These are phyloP conservation scores for Drosophila triauraria DNA, from an alignment of 1,140 invertebrate genomes.

Conservation along the genomic window DNA sequence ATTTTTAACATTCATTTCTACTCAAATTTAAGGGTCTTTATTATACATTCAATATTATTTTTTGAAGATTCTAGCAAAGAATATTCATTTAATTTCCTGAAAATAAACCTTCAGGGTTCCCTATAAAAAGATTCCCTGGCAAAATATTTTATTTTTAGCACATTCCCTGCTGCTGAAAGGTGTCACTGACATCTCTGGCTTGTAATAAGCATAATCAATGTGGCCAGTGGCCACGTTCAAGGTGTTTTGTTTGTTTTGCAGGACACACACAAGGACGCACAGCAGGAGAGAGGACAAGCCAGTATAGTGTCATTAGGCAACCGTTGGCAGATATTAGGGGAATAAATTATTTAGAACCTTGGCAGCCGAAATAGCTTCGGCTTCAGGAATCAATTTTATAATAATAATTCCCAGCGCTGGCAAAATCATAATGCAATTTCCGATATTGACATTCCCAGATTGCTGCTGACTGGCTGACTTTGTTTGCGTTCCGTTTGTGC, in stretches of 20 bases:
- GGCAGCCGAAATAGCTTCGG: too few relatives aligned
- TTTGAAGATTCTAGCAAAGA: too few relatives aligned
- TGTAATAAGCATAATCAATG: constrained; percentile 12
- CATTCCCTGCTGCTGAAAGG: constrained; percentile 26
- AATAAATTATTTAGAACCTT: constrained; percentile 67
- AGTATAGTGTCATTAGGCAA: constrained; percentile 57
- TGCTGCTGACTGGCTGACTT: constrained; percentile 39
- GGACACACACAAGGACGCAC: neutral
- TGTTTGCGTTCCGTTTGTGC: constrained; percentile 49
- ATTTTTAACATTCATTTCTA: neutral
- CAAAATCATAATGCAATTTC: constrained; percentile 52
- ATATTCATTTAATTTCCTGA: neutral
- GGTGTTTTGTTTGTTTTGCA: constrained; percentile 39
- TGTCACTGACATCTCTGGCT: constrained; percentile 10
- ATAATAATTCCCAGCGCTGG: constrained; percentile 28
- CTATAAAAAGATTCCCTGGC: neutral
- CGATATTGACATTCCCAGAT: constrained; percentile 54
- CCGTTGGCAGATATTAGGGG: constrained; percentile 60
- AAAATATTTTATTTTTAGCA: constrained; percentile 20
- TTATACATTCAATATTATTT: too few relatives aligned
- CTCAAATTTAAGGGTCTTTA: neutral
- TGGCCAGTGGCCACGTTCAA: constrained; percentile 5
- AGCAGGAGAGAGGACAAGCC: neutral
- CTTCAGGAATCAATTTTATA: constrained; percentile 31
- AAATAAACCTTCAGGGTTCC: neutral